Conservation (phyloP, 1,140 invertebrate species). For the Drosophila oshimai region DNA sequence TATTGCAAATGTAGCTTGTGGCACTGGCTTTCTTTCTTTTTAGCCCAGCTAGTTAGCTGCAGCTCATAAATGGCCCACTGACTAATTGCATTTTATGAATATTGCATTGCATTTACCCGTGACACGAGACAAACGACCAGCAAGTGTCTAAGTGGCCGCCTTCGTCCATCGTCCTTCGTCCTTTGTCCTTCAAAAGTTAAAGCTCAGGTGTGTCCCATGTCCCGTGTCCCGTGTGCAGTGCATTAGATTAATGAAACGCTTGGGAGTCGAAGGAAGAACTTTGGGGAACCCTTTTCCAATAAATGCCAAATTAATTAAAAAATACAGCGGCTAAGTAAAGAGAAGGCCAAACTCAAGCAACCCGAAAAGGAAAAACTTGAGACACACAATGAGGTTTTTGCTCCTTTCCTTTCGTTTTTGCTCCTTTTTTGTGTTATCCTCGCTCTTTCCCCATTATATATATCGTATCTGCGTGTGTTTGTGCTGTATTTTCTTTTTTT, state of each 20-base stretch:
- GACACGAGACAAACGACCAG: conserved; percentile 57
- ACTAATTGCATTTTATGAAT: conserved; percentile 80
- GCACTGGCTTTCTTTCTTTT: conserved; percentile 6
- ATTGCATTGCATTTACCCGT: conserved; percentile 48
- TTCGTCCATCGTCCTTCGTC: conserved; percentile 5
- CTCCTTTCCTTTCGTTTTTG: conserved; percentile 7
- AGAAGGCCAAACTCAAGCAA: conserved; percentile 71
- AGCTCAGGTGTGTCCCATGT: conserved; percentile 43
- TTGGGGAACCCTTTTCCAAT: conserved; percentile 72
- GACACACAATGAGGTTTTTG: conserved; percentile 72
- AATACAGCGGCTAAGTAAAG: conserved; percentile 74
- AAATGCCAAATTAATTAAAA: conserved; percentile 82
- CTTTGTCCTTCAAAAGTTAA: conserved; percentile 40
- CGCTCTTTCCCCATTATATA: conserved; percentile 39
- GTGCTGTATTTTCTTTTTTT: conserved; percentile 34
- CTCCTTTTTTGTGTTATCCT: conserved; percentile 36
- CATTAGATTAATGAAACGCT: conserved; percentile 76
- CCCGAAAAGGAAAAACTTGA: conserved; percentile 70
- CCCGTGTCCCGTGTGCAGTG: conserved; percentile 55
- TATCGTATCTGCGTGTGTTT: conserved; percentile 43
- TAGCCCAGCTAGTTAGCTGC: conserved; percentile 29
- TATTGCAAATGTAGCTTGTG: conserved; percentile 67
- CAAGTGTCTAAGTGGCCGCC: conserved; percentile 34
- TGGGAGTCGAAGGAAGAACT: conserved; percentile 2
- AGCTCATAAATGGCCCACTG: conserved; percentile 50